phyloP scores from a whole-genome alignment of 1,140 invertebrate species.

The Oryctes rhinoceros region DNA sequence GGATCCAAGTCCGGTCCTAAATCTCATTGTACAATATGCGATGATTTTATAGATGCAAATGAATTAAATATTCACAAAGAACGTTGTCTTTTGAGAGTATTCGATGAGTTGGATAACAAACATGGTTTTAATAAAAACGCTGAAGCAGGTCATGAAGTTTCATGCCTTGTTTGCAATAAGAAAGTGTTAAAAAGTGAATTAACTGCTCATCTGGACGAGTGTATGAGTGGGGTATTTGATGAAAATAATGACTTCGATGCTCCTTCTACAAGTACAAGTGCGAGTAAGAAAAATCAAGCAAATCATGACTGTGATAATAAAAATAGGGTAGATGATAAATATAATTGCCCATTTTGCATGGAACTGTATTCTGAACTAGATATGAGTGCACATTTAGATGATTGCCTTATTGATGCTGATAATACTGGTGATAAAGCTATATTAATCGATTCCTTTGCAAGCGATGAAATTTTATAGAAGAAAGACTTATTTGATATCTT shows the following conservation, averaged over 20 bases:
- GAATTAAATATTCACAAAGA: constrained; percentile 67
- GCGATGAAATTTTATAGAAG: not conserved
- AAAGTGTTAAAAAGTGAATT: constrained; percentile 62
- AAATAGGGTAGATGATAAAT: constrained; percentile 42
- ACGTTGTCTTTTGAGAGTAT: constrained; percentile 63
- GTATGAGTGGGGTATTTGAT: constrained; percentile 57
- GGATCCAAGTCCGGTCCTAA: not conserved
- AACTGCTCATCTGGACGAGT: constrained; percentile 72
- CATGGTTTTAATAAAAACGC: constrained; percentile 42
- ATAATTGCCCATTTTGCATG: constrained; percentile 56
- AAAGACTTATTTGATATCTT: not conserved
- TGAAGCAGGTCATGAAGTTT: constrained; percentile 40
- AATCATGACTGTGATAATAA: constrained; percentile 29
- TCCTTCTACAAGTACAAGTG: not conserved
- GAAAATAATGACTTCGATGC: constrained; percentile 37
- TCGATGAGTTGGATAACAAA: constrained; percentile 59
- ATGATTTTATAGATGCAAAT: constrained; percentile 55
- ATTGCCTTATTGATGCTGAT: constrained; percentile 46
- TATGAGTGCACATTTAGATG: constrained; percentile 54
- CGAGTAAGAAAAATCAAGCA: not conserved
- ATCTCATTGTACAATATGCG: constrained; percentile 66
- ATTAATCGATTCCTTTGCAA: constrained; percentile 26
- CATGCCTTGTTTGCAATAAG: constrained; percentile 71
- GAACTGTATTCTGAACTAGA: constrained; percentile 48
- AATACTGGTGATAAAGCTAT: constrained; percentile 22